Percentiles rank a stretch among this genome's conserved stretches.
Conservation (phyloP, 2,888 invertebrate genomes). For the Amphipyra berbera region DNA sequence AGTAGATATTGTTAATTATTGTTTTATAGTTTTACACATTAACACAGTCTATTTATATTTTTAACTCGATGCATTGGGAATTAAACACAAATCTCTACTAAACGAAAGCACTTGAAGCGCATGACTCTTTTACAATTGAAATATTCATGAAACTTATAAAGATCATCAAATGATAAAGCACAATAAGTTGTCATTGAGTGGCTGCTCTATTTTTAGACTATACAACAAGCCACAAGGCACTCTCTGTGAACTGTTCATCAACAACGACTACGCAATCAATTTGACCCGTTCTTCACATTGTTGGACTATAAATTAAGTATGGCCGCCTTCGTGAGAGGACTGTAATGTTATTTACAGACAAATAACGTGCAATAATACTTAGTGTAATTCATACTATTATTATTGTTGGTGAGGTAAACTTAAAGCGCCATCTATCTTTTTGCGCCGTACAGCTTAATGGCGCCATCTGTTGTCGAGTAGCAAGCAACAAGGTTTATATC, state of each 20-base stretch:
- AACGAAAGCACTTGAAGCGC: conserved; percentile 55
- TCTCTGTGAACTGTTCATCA: conserved; percentile 67
- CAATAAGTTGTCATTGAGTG: conserved; percentile 75
- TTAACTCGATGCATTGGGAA: background rate
- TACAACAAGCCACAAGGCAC: conserved; percentile 70
- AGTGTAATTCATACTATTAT: background rate
- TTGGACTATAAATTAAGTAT: conserved; percentile 58
- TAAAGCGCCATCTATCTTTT: conserved; percentile 54
- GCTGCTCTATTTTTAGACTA: conserved; percentile 82
- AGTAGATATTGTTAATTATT: background rate
- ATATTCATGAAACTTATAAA: conserved; percentile 63
- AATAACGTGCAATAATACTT: conserved; percentile 1
- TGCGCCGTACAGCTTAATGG: background rate
- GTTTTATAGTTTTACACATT: background rate
- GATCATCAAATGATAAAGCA: conserved; percentile 66
- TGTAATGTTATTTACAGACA: conserved; percentile 11
- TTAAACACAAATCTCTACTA: conserved; percentile 24
- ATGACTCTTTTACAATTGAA: conserved; percentile 59
- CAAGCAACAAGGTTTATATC: background rate
- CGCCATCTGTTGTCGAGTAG: conserved; percentile 79
- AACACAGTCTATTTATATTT: background rate
- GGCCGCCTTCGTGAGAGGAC: background rate
- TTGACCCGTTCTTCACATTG: conserved; percentile 79
- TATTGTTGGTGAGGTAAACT: background rate
- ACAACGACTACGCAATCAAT: conserved; percentile 83